These are phyloP conservation scores for Drusus annulatus DNA, from an alignment of 1,140 invertebrate genomes.

Conservation along the genomic window DNA sequence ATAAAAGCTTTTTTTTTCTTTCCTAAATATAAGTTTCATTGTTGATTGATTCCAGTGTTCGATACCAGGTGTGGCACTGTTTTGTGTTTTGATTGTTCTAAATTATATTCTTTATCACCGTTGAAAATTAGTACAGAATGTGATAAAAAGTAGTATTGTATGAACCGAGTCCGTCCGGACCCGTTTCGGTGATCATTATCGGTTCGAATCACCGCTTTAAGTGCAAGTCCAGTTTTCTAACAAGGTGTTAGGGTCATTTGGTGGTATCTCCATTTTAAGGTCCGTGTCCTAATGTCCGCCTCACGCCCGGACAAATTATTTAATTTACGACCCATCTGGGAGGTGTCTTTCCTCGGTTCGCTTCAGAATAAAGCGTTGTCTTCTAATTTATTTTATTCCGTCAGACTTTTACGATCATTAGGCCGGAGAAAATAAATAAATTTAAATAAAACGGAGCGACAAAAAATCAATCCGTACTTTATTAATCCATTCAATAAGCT, in stretches of 20 bases:
- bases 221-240: constrained; percentile 38
- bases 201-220: constrained; percentile 9
- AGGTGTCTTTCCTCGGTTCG: constrained; percentile 14
- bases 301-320: constrained; percentile 42
- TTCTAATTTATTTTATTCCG: constrained; percentile 10
- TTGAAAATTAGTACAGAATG: constrained; percentile 25
- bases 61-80: not conserved
- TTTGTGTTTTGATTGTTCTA: constrained; percentile 15
- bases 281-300: constrained; percentile 32
- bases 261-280: constrained; percentile 32
- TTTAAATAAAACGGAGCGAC: not conserved
- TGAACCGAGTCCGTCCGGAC: not conserved
- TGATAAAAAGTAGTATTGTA: too few species aligned
- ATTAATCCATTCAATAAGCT: too few species aligned
- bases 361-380: constrained; percentile 24
- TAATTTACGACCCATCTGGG: constrained; percentile 14
- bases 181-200: constrained; percentile 29
- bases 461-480: too few species aligned
- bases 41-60: not conserved
- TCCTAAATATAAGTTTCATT: too few species aligned
- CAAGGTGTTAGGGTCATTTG: constrained; percentile 38
- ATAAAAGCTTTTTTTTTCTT: too few species aligned
- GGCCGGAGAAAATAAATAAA: not conserved
- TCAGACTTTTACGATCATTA: not conserved
- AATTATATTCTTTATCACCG: constrained; percentile 24